Percentiles rank a stretch among this genome's conserved stretches.
phyloP scores from a whole-genome alignment of 2,797 vertebrate genomes.

The Cheirogaleus major region DNA sequence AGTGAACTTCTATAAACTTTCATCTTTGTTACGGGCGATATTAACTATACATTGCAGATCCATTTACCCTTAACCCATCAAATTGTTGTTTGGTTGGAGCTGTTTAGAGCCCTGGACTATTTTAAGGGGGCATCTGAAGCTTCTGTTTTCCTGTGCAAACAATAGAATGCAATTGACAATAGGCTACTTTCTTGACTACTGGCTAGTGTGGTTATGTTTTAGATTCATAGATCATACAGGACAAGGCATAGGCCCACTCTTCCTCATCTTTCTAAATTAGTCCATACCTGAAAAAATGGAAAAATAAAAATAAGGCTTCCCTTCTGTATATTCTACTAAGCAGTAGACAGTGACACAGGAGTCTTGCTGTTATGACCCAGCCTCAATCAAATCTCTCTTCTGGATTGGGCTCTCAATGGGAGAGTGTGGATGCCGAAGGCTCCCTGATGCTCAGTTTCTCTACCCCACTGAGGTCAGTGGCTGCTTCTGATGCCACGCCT shows the following conservation, averaged over 20 bases:
- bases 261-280: neutral
- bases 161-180: neutral
- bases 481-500: neutral
- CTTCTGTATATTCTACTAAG: neutral
- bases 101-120: neutral
- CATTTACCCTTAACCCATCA: constrained; percentile 20
- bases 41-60: constrained; percentile 43
- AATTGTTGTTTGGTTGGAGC: constrained; percentile 10
- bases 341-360: neutral
- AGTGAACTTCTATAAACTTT: constrained; percentile 52
- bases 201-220: neutral
- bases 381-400: neutral
- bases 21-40: constrained; percentile 43
- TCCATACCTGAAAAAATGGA: neutral
- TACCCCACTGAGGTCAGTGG: neutral
- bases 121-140: constrained; percentile 45
- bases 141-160: constrained; percentile 33
- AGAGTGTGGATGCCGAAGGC: neutral
- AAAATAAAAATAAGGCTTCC: neutral
- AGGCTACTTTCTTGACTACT: neutral
- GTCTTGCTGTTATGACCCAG: neutral
- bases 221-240: neutral
- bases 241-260: neutral
- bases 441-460: neutral
- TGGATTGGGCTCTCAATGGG: neutral